Conservation (phyloP, 2,888 invertebrate genomes). For the Zygothrica quintamaculata region DNA sequence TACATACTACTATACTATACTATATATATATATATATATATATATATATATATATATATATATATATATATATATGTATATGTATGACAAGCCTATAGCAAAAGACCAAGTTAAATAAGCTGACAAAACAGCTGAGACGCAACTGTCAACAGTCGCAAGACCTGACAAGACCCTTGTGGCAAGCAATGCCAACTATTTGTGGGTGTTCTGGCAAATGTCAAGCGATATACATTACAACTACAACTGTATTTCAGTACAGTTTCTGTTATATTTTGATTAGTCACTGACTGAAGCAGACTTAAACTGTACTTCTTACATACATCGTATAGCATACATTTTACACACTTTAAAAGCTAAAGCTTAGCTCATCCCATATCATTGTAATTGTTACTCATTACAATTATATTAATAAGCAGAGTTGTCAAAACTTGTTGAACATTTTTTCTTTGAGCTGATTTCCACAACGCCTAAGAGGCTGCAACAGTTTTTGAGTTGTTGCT, state of each 20-base stretch:
- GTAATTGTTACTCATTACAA: no score
- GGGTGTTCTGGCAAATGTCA: conserved; percentile 22
- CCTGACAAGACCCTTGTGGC: conserved; percentile 42
- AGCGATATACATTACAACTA: not conserved
- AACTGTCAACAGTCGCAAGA: conserved; percentile 63
- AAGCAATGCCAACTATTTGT: conserved; percentile 25
- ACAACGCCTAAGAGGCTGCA: conserved; percentile 37
- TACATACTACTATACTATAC: no score
- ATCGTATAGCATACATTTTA: no score
- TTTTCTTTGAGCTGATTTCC: conserved; percentile 17
- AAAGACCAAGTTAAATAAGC: conserved; percentile 65
- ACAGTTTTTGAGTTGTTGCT: conserved; percentile 20
- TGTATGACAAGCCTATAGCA: conserved; percentile 35
- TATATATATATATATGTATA: not conserved
- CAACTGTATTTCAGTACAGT: not conserved
- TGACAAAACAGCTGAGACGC: conserved; percentile 59
- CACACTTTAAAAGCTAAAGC: no score
- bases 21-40: not conserved
- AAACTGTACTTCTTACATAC: no score
- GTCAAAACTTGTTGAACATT: conserved; percentile 35
- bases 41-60: not conserved
- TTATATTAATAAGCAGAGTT: no score
- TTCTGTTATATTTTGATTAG: not conserved
- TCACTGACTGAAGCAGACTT: no score
- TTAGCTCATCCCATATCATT: no score